A percentile compares a stretch with the other conserved stretches of the same genome.
Conservation (phyloP, 1,140 invertebrate species). For the Aphidius ervi region DNA sequence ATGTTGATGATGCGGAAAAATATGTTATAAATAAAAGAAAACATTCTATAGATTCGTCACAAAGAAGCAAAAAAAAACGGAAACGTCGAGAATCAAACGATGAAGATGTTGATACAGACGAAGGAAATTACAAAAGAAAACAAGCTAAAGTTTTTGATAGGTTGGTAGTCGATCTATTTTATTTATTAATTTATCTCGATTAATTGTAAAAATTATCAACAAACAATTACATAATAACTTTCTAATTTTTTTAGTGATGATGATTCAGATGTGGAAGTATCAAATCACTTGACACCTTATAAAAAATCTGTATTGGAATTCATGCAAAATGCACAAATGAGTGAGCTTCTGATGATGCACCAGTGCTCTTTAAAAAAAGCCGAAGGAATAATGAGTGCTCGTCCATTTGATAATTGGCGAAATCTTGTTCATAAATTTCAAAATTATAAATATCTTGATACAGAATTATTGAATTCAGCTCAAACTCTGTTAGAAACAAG, state of each 20-base stretch:
- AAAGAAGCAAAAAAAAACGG: conserved; percentile 34
- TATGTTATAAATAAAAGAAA: conserved; percentile 27
- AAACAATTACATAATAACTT: too few relatives aligned
- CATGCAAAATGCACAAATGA: conserved; percentile 62
- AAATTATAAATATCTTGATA: conserved; percentile 61
- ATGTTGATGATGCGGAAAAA: conserved; percentile 36
- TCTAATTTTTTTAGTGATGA: conserved; percentile 57
- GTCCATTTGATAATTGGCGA: conserved; percentile 70
- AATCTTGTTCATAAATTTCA: conserved; percentile 72
- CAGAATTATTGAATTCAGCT: conserved; percentile 68
- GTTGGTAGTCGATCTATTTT: conserved; percentile 24
- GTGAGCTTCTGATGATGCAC: conserved; percentile 65
- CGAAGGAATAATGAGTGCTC: conserved; percentile 60
- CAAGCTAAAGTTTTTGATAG: conserved; percentile 45
- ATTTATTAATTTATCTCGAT: too few relatives aligned
- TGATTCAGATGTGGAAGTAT: conserved; percentile 70
- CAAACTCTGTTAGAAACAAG: conserved; percentile 67
- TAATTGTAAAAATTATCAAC: too few relatives aligned
- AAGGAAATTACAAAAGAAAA: conserved; percentile 34
- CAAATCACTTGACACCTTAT: conserved; percentile 63
- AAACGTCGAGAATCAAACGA: conserved; percentile 32
- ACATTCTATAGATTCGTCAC: conserved; percentile 25
- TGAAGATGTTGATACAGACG: conserved; percentile 46
- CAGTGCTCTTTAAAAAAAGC: conserved; percentile 72
- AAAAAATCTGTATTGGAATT: conserved; percentile 74